Evolutionary conservation across 1,140 invertebrate genomes (phyloP).

Genomic region (Carcinoscorpius rotundicauda): DNA sequence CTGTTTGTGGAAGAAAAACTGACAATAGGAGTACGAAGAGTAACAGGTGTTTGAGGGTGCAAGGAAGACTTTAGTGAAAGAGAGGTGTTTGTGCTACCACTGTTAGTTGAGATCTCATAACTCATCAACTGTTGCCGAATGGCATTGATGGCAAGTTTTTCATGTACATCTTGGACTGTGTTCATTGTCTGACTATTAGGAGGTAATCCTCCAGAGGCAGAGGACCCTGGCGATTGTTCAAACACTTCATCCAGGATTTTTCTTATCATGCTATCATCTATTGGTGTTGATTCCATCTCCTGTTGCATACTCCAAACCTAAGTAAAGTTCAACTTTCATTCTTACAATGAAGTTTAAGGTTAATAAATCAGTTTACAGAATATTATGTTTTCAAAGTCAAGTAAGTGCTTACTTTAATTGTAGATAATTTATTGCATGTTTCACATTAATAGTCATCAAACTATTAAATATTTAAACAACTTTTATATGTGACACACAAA

Average conservation of each 20-base stretch:
- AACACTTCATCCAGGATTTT: slow-evolving; percentile 14
- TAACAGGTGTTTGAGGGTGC: slow-evolving; percentile 17
- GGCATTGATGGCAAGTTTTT: slow-evolving; percentile 71
- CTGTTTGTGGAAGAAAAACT: not conserved
- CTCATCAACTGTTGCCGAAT: slow-evolving; percentile 86
- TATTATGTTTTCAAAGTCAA: no score
- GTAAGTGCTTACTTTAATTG: no score
- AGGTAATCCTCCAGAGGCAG: slow-evolving; percentile 20
- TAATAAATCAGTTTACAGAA: no score
- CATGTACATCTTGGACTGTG: slow-evolving; percentile 41
- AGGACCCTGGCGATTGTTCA: slow-evolving; percentile 4
- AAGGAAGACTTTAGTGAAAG: slow-evolving; percentile 17
- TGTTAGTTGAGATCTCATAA: slow-evolving; percentile 44
- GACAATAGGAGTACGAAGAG: not conserved
- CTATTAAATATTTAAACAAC: no score
- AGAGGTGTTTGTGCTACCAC: slow-evolving; percentile 26
- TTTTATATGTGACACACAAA: no score
- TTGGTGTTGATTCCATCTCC: not conserved
- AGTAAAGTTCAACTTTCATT: slow-evolving; percentile 37
- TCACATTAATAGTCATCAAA: no score
- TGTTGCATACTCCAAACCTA: not conserved
- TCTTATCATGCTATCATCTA: slow-evolving; percentile 10
- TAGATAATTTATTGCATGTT: no score
- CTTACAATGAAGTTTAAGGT: no score
- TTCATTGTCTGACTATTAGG: not conserved